phyloP scores from a whole-genome alignment of 2,113 vertebrate species.

The Gila orcuttii region DNA sequence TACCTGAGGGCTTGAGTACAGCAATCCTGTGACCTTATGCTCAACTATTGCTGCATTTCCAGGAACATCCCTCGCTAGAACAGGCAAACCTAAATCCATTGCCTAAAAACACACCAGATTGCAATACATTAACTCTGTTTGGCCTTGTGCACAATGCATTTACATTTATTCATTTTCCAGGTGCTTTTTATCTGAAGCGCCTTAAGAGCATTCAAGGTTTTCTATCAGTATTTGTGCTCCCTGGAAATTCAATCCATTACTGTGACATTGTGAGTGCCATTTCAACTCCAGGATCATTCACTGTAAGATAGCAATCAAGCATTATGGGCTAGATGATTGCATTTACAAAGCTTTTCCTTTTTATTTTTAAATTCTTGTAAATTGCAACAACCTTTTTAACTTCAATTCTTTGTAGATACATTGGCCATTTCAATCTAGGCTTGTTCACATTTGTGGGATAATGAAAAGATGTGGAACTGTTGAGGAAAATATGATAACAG shows the following conservation, averaged over 20 bases:
- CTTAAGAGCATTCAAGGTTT: neutral
- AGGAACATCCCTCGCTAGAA: constrained; percentile 87
- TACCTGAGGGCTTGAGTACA: constrained; percentile 88
- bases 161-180: constrained; percentile 18
- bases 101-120: constrained; percentile 74
- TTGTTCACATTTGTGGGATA: neutral
- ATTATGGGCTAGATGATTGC: neutral
- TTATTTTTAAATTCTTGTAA: neutral
- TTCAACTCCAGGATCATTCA: neutral
- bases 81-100: constrained; percentile 88
- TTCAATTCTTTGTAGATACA: neutral
- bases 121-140: constrained; percentile 12
- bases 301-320: neutral
- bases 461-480: neutral
- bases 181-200: neutral
- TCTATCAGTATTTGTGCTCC: neutral
- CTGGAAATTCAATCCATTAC: neutral
- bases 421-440: neutral
- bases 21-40: constrained; percentile 84
- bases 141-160: neutral
- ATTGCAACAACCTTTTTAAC: neutral
- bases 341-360: neutral
- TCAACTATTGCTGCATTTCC: constrained; percentile 86
- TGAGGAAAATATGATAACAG: constrained; percentile 3
- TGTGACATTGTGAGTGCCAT: neutral